Evolutionary conservation across 2,113 vertebrate species (phyloP).

Genomic region (Tiliqua scincoides): DNA sequence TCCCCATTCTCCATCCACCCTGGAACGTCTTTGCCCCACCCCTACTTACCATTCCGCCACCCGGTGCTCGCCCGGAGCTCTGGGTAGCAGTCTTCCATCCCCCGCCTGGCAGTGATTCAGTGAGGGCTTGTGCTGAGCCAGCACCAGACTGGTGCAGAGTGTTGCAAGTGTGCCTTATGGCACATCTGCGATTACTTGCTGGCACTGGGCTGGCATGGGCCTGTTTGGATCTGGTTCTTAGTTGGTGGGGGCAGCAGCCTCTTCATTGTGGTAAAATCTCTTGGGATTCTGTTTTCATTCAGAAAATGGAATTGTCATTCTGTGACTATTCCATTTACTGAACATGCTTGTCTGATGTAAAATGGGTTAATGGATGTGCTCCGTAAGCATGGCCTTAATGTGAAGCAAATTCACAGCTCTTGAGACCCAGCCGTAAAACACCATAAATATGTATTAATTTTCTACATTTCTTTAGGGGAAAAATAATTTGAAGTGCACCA

Average conservation of each 20-base stretch:
- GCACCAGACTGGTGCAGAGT: no score
- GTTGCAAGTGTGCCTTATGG: background rate
- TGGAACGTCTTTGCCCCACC: no score
- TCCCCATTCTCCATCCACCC: no score
- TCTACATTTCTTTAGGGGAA: background rate
- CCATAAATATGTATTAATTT: background rate
- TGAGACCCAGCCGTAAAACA: background rate
- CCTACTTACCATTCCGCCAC: no score
- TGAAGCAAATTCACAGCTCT: background rate
- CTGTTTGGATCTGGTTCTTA: no score
- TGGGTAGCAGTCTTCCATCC: no score
- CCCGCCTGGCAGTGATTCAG: no score
- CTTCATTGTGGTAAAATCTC: background rate
- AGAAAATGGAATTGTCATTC: background rate
- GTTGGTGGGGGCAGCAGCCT: background rate
- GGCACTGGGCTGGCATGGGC: no score
- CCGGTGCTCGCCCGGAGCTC: no score
- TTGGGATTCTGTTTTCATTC: background rate
- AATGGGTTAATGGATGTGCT: background rate
- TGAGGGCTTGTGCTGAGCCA: no score
- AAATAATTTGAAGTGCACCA: conserved; percentile 10
- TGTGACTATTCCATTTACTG: background rate
- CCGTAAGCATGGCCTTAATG: background rate
- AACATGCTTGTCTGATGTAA: background rate
- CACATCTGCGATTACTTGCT: no score